A percentile compares a stretch with the other conserved stretches of the same genome.
Conservation (phyloP, 2,797 vertebrate species). For the Dipus sagitta region DNA sequence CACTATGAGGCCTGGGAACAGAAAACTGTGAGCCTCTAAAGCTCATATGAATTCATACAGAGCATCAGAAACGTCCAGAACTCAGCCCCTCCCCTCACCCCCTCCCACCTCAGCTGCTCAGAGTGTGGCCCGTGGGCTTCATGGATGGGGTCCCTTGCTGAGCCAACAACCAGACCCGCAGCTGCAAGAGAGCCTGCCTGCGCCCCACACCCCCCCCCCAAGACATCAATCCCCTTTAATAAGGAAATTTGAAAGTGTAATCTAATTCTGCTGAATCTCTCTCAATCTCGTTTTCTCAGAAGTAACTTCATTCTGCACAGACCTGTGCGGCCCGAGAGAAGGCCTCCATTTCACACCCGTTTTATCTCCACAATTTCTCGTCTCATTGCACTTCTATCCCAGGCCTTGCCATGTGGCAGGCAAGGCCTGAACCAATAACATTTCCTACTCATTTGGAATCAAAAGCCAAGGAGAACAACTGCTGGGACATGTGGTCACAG, state of each 20-base stretch:
- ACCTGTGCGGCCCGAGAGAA: constrained; percentile 77
- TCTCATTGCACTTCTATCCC: constrained; percentile 81
- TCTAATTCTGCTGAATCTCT: constrained; percentile 81
- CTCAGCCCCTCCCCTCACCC: neutral
- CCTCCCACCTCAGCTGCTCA: neutral
- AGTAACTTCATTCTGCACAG: constrained; percentile 77
- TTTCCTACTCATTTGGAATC: constrained; percentile 84
- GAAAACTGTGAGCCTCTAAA: accelerated
- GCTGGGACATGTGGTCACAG: neutral
- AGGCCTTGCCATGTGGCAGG: constrained; percentile 69
- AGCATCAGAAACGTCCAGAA: neutral
- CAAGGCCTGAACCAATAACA: constrained; percentile 80
- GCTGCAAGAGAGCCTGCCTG: neutral
- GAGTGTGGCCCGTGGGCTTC: neutral
- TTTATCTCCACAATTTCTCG: constrained; percentile 85
- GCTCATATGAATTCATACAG: accelerated
- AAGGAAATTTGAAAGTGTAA: constrained; percentile 82
- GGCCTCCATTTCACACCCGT: constrained; percentile 82
- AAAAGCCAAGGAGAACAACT: constrained; percentile 79
- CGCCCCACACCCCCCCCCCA: neutral
- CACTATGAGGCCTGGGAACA: neutral
- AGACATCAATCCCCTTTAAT: constrained; percentile 61
- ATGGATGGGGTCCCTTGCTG: neutral
- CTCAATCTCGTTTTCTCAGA: constrained; percentile 81
- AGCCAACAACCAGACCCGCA: neutral